Base-by-base conservation (phyloP, 2,888 invertebrate species). In the Microctonus aethiopoides region DNA sequence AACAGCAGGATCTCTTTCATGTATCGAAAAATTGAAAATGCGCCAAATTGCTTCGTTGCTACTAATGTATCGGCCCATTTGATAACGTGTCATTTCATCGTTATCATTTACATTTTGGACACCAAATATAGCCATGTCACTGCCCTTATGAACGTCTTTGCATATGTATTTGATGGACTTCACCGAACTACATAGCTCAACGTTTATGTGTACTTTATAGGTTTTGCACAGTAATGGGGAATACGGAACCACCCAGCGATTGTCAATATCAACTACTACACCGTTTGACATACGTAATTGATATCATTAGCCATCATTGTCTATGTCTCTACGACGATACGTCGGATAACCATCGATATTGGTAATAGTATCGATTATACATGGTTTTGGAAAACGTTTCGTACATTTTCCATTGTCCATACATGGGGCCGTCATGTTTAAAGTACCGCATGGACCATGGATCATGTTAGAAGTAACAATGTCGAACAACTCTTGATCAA, bases 161-260 rank as follows among this genome's bases (percentile, higher is more conserved):
- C 77, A 79, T 63, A 83, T 74, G 63, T 81, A 82, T 75, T 82
- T 82, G 29, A 81, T 79, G 5, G 75, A 72, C 61, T 83, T 80
- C 2, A 84, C 78, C 0, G 80, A 81, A 73, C 73, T 80, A 68
- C 87, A 88, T 68, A 63, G 80, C 70, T 87, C 86, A 26, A 87
- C 83, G 73, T 87, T 87, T 16, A 82, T 81, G 72, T 86, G 84
- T 2, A 81, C 79, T 20, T 81, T 70, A 54, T 75, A 80, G 7
- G 62, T 75, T 57, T 71, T 68, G 2, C 60, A 74, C 2, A 81
- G 73, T 16, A 79, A 13, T 54, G 79, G 78, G 11, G 26, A 66
- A 65, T 76, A 78, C 24, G 77, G 79, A 13, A 78, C 76, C n/a
- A 74, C 57, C 76, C 78, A 76, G 66, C 76, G 56, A 68, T 77